These are phyloP conservation scores for Leptinotarsa rubiginosa DNA, from an alignment of 2,888 invertebrate genomes.

Conservation along the genomic window DNA sequence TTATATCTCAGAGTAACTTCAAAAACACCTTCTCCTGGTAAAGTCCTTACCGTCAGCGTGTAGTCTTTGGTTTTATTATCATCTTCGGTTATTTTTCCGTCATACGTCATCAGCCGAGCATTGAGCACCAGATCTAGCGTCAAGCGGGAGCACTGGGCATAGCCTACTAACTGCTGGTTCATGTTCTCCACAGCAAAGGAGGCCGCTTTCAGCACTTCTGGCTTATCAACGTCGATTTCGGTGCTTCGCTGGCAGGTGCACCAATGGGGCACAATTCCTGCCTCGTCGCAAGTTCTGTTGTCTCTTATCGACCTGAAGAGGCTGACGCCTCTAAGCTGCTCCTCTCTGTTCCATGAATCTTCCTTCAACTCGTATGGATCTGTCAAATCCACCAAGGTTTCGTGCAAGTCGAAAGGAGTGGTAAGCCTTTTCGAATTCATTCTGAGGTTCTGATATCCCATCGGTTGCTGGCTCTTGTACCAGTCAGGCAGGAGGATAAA, in stretches of 20 bases:
- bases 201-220: conserved; percentile 71
- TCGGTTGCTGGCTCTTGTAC: conserved; percentile 74
- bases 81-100: conserved; percentile 57
- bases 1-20: conserved; percentile 79
- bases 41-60: conserved; percentile 73
- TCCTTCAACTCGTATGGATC: conserved; percentile 61
- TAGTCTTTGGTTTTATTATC: conserved; percentile 69
- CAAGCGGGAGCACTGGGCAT: conserved; percentile 76
- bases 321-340: conserved; percentile 65
- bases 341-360: conserved; percentile 55
- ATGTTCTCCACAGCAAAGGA: conserved; percentile 73
- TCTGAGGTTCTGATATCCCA: conserved; percentile 74
- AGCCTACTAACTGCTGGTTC: conserved; percentile 72
- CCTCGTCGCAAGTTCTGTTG: conserved; percentile 80
- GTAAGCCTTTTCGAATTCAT: conserved; percentile 79
- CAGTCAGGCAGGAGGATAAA: conserved; percentile 79
- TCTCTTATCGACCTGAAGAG: conserved; percentile 80
- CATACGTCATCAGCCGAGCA: conserved; percentile 73
- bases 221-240: conserved; percentile 70
- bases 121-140: conserved; percentile 73
- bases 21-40: conserved; percentile 79
- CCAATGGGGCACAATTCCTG: conserved; percentile 86
- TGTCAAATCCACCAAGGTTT: conserved; percentile 79
- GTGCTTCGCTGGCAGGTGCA: conserved; percentile 85
- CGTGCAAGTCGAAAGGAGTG: conserved; percentile 86